These are phyloP conservation scores for Anoplophora glabripennis DNA, from an alignment of 1,140 invertebrate genomes.

Conservation along the genomic window DNA sequence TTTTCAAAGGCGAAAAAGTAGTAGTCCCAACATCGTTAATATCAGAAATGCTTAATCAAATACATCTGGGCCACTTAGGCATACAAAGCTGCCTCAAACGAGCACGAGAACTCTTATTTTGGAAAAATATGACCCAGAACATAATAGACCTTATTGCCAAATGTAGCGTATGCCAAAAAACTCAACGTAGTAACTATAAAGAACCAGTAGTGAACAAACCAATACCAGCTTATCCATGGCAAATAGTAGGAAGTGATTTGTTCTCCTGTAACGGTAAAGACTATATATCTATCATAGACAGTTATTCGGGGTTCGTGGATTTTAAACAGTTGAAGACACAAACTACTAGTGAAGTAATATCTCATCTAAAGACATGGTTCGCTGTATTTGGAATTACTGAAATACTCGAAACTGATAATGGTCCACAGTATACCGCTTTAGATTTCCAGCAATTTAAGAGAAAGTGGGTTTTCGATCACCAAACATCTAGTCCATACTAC, in stretches of 20 bases:
- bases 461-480: slow-evolving; percentile 46
- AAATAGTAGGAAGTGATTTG: slow-evolving; percentile 4
- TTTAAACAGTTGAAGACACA: neutral
- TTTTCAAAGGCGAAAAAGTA: slow-evolving; percentile 35
- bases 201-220: too few species aligned
- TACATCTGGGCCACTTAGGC: slow-evolving; percentile 43
- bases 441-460: slow-evolving; percentile 47
- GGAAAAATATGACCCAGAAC: neutral
- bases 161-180: slow-evolving; percentile 11
- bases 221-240: too few species aligned
- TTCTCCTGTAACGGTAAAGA: neutral
- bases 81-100: slow-evolving; percentile 18
- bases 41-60: slow-evolving; percentile 28
- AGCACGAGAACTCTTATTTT: slow-evolving; percentile 14
- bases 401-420: slow-evolving; percentile 44
- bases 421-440: slow-evolving; percentile 42
- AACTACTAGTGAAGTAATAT: slow-evolving; percentile 1
- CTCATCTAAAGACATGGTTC: slow-evolving; percentile 10
- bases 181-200: slow-evolving; percentile 3
- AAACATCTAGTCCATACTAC: slow-evolving; percentile 43
- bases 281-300: neutral
- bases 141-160: slow-evolving; percentile 7
- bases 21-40: slow-evolving; percentile 33
- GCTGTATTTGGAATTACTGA: slow-evolving; percentile 38
- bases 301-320: neutral